phyloP scores from a whole-genome alignment of 2,888 invertebrate genomes.

The Caprella mutica region DNA sequence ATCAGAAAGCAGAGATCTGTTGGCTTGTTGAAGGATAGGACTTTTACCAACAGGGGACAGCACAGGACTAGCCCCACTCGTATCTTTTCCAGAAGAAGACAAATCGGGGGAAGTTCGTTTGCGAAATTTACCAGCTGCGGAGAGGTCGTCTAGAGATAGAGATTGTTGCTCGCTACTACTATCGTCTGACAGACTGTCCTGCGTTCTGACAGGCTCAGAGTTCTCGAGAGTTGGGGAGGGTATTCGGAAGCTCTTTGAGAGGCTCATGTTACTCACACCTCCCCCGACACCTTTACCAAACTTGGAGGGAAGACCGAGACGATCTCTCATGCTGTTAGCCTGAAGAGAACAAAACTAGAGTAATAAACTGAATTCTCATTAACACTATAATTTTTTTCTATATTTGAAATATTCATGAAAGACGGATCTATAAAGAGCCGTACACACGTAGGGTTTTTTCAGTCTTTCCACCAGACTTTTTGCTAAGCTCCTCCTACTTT shows the following conservation, averaged over 20 bases:
- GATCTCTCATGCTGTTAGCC: slow-evolving; percentile 44
- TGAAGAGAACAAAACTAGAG: background rate
- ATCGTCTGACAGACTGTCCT: no score
- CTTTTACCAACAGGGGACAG: no score
- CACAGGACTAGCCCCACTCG: no score
- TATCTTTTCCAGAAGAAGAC: no score
- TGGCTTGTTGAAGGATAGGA: background rate
- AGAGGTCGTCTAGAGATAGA: slow-evolving; percentile 1
- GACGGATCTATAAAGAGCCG: no score
- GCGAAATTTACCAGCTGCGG: no score
- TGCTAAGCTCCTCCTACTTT: no score
- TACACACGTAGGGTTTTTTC: no score
- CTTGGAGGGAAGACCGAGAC: slow-evolving; percentile 30
- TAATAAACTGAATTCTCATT: background rate
- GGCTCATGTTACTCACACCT: slow-evolving; percentile 26
- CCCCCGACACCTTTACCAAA: slow-evolving; percentile 3
- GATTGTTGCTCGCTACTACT: slow-evolving; percentile 4
- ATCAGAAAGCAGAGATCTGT: slow-evolving; percentile 12
- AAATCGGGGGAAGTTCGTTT: no score
- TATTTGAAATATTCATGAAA: no score
- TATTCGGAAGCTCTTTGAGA: slow-evolving; percentile 31
- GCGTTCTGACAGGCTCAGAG: slow-evolving; percentile 29
- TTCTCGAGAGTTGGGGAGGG: slow-evolving; percentile 34
- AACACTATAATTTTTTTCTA: no score
- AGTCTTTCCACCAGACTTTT: no score